Conservation (phyloP, 2,113 vertebrate genomes). For the Sterna hirundo region DNA sequence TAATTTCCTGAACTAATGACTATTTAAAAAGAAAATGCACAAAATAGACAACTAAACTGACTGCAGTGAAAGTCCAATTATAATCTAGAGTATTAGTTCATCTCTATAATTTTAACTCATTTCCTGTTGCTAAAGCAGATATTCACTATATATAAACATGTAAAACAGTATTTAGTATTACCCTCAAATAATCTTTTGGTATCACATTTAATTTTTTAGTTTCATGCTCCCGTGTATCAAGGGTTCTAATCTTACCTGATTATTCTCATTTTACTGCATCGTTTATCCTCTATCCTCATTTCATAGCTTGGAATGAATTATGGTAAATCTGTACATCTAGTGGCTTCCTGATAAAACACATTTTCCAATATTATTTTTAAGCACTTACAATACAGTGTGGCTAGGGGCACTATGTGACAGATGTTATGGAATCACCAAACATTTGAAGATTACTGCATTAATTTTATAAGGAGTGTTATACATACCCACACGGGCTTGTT, state of each 20-base stretch:
- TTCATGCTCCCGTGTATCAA: neutral
- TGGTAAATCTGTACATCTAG: neutral
- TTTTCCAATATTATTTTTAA: slow-evolving; percentile 23
- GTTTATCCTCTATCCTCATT: neutral
- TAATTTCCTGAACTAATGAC: neutral
- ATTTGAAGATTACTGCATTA: neutral
- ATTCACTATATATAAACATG: neutral
- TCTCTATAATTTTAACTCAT: neutral
- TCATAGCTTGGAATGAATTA: neutral
- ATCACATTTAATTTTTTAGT: neutral
- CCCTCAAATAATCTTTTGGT: neutral
- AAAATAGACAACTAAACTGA: neutral
- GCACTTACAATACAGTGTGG: neutral
- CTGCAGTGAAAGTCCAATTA: neutral
- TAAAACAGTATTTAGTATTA: neutral
- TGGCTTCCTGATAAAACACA: neutral
- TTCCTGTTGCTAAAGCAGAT: neutral
- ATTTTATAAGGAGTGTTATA: neutral
- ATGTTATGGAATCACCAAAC: neutral
- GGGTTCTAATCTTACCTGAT: neutral
- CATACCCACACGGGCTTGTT: neutral
- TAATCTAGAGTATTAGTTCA: neutral
- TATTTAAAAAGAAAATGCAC: neutral
- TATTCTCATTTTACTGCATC: neutral
- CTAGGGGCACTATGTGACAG: neutral